Evolutionary conservation across 2,888 invertebrate genomes (phyloP).

Genomic region (Lomographa bimaculata): DNA sequence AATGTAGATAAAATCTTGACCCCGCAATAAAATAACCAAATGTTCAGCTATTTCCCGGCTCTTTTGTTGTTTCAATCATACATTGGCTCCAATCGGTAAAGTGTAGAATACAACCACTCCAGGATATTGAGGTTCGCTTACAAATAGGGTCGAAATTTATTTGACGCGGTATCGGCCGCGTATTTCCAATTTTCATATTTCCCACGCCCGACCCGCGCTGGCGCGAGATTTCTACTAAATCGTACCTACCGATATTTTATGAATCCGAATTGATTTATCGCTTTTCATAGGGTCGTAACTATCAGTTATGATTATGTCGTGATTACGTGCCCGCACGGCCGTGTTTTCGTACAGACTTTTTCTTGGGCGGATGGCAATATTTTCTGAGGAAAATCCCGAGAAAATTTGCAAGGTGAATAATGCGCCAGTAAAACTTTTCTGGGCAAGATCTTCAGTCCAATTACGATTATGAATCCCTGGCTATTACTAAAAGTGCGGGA

Average conservation of each 20-base stretch:
- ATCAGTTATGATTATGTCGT: conserved; percentile 17
- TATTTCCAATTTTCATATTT: conserved; percentile 81
- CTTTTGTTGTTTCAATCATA: conserved; percentile 46
- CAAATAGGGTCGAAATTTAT: conserved; percentile 74
- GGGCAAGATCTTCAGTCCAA: conserved; percentile 25
- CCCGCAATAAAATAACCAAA: conserved; percentile 32
- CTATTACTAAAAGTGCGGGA: conserved; percentile 32
- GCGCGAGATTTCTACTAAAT: conserved; percentile 60
- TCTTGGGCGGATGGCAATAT: neutral
- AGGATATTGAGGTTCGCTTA: conserved; percentile 55
- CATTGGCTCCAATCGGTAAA: conserved; percentile 35
- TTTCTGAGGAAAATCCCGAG: conserved; percentile 3
- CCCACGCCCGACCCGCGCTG: conserved; percentile 56
- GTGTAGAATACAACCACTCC: conserved; percentile 42
- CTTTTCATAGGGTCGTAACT: conserved; percentile 29
- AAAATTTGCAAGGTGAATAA: conserved; percentile 10
- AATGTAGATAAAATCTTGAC: conserved; percentile 31
- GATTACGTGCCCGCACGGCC: conserved; percentile 10
- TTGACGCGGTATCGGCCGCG: conserved; percentile 56
- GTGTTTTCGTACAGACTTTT: conserved; percentile 6
- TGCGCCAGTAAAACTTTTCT: conserved; percentile 21
- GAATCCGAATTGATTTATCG: conserved; percentile 64
- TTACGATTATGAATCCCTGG: conserved; percentile 35
- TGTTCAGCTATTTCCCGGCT: conserved; percentile 22
- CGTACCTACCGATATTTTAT: conserved; percentile 67